A percentile compares a stretch with the other conserved stretches of the same genome.
phyloP scores from a whole-genome alignment of 2,888 invertebrate species.

The Aphidoletes aphidimyza region DNA sequence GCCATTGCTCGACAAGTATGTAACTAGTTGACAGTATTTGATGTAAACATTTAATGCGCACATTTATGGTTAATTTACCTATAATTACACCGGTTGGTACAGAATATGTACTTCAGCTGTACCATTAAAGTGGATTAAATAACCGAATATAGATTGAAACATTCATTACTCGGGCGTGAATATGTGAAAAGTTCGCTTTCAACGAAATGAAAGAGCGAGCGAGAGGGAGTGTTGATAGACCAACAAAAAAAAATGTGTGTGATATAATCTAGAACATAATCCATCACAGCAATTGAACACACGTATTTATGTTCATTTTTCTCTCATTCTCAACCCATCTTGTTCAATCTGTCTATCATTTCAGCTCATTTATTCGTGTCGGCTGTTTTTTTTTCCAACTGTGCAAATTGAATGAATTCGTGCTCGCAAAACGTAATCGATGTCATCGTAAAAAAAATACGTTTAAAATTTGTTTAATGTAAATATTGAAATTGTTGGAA shows the following conservation, averaged over 20 bases:
- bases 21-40: slow-evolving; percentile 14
- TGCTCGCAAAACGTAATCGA: slow-evolving; percentile 15
- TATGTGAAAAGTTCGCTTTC: neutral
- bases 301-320: neutral
- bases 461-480: neutral
- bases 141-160: slow-evolving; percentile 20
- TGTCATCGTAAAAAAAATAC: slow-evolving; percentile 39
- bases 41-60: neutral
- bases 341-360: neutral
- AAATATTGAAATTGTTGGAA: slow-evolving; percentile 34
- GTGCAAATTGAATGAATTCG: neutral
- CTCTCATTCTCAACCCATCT: neutral
- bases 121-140: neutral
- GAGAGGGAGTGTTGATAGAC: neutral
- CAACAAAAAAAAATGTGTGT: neutral
- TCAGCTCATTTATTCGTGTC: neutral
- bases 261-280: slow-evolving; percentile 9
- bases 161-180: neutral
- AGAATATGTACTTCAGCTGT: neutral
- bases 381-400: neutral
- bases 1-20: too few relatives aligned
- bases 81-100: neutral
- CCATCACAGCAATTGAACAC: neutral
- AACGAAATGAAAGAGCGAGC: neutral
- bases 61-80: slow-evolving; percentile 34